A percentile compares a stretch with the other conserved stretches of the same genome.
Conservation (phyloP, 2,113 vertebrate species). For the Paedocypris sp. region DNA sequence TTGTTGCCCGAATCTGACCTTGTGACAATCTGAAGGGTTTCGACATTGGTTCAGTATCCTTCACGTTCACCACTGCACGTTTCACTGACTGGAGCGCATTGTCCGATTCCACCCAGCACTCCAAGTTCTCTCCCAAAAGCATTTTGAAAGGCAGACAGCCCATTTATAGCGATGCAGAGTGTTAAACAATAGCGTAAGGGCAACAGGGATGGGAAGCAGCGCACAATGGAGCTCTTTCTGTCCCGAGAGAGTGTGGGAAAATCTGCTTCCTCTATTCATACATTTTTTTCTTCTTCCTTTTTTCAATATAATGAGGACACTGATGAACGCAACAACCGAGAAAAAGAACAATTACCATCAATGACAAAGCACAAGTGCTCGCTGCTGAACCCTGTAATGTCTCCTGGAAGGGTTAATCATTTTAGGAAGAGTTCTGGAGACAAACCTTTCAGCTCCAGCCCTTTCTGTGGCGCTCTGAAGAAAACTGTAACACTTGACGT, state of each 20-base stretch:
- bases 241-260: constrained; percentile 99
- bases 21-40: constrained; percentile 12
- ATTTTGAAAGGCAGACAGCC: constrained; percentile 78
- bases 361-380: constrained; percentile 76
- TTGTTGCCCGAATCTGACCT: constrained; percentile 13
- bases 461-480: constrained; percentile 61
- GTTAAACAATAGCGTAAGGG: constrained; percentile 75
- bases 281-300: constrained; percentile 80
- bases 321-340: constrained; percentile 88
- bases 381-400: constrained; percentile 84
- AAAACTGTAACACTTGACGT: constrained; percentile 97
- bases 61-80: constrained; percentile 2
- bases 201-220: constrained; percentile 58
- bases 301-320: constrained; percentile 88
- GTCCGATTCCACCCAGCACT: constrained; percentile 76
- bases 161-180: constrained; percentile 95
- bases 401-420: constrained; percentile 84
- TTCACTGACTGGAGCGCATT: constrained; percentile 49
- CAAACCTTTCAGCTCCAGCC: constrained; percentile 75
- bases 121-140: constrained; percentile 79
- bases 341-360: constrained; percentile 96
- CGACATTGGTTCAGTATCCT: constrained; percentile 21
- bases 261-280: constrained; percentile 98
- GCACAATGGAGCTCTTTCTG: constrained; percentile 94
- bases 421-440: constrained; percentile 73